A percentile compares a stretch with the other conserved stretches of the same genome.
Evolutionary conservation across 2,797 vertebrate species (phyloP).

Genomic region (Ispidina picta): DNA sequence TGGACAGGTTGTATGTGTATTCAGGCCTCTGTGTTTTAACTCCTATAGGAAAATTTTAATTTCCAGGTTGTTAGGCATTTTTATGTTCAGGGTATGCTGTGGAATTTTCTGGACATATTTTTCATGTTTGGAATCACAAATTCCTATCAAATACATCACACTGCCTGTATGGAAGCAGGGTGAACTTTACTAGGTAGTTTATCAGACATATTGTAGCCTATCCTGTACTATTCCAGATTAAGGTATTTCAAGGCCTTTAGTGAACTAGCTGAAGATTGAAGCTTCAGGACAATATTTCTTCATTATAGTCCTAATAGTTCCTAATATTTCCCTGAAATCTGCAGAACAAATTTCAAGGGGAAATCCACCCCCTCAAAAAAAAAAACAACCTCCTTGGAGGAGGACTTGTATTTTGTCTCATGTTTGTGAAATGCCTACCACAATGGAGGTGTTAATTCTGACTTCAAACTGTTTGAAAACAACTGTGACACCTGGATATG

Average conservation of each 20-base stretch:
- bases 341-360: not conserved
- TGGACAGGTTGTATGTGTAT: not conserved
- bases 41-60: not conserved
- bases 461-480: not conserved
- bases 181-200: not conserved
- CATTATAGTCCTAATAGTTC: not conserved
- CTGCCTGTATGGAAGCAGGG: not conserved
- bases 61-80: not conserved
- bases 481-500: not conserved
- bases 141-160: not conserved
- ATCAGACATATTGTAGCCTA: not conserved
- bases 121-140: not conserved
- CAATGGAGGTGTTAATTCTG: not conserved
- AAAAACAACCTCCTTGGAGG: not conserved
- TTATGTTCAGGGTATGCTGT: not conserved
- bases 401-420: not conserved
- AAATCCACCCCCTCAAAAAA: not conserved
- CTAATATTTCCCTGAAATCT: not conserved
- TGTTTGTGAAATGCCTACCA: not conserved
- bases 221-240: not conserved
- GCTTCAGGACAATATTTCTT: not conserved
- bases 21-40: not conserved
- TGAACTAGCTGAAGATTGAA: not conserved
- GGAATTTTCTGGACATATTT: not conserved
- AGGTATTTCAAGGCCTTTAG: not conserved